Evolutionary conservation across 2,113 vertebrate genomes (phyloP), one percentile per base, ranked within the genome.

Genomic region (Actenoides lindsayi): DNA sequence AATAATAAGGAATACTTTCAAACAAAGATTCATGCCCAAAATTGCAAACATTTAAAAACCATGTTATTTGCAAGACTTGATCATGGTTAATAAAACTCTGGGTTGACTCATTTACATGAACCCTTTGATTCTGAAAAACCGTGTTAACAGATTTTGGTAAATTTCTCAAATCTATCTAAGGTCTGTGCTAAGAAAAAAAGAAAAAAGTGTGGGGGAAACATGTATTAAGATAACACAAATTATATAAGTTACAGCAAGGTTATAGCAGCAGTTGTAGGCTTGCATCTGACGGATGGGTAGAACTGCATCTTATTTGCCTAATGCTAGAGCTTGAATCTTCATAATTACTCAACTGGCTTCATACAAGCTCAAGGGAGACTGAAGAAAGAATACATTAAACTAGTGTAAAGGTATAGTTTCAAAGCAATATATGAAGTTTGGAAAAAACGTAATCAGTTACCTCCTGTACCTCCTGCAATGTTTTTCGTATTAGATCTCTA

Each of bases 1-100:
- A 93, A 71, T 81, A 85, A 54, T 37, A 70, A 71, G 42, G 21
- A 78, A 89, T 59, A 80, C 10, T 89, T 90, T 83, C 56, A 96
- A 87, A 41, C 23, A 80, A 86, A 35, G 17, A 75, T 27, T 73
- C 37, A 57, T 6, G 14, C 3, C 35, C 4, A 78, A 53, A 91
- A 82, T 46, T 64, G 5, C 37, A 83, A 16, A 46, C 6, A 56
- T 68, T 54, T 35, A 24, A 63, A 78, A 94, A 12, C 5, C 9
- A 57, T 16, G 31, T 53, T 44, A 48, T 75, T 85, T 44, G 6
- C 16, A 78, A 89, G 31, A 78, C 39, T 67, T 42, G 64, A 71
- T 18, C 23, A 51, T 3, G 18, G 44, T 9, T 79, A 85, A 60
- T 60, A 79, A 87, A 89, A 75, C 8, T 48, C 46, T 6, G 15